phyloP scores from a whole-genome alignment of 2,888 invertebrate species.

The Eubasilissa splendida region DNA sequence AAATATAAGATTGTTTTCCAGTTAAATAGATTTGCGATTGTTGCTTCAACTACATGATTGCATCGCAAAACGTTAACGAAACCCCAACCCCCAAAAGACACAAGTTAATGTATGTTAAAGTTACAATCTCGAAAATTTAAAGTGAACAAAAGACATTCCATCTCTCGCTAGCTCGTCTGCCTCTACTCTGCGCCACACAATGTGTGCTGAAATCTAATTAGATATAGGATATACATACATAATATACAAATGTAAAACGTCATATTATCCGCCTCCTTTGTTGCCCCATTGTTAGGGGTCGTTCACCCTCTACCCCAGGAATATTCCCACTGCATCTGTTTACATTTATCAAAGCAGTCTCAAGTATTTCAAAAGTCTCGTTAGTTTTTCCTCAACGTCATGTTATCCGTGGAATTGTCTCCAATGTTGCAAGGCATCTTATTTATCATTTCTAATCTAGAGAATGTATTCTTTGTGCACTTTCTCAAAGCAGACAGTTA shows the following conservation, averaged over 20 bases:
- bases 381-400: constrained; percentile 34
- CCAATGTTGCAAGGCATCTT: neutral
- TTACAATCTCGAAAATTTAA: too few relatives aligned
- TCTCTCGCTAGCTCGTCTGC: too few relatives aligned
- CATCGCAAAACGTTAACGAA: too few relatives aligned
- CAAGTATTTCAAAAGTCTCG: constrained; percentile 29
- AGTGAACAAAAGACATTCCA: too few relatives aligned
- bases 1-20: too few relatives aligned
- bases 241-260: constrained; percentile 4
- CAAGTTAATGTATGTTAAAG: too few relatives aligned
- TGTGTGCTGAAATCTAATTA: too few relatives aligned
- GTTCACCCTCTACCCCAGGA: constrained; percentile 34
- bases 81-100: too few relatives aligned
- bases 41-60: too few relatives aligned
- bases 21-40: too few relatives aligned
- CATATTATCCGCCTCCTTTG: constrained; percentile 11
- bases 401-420: neutral
- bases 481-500: neutral
- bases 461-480: neutral
- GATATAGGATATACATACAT: too few relatives aligned
- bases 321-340: constrained; percentile 42
- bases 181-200: too few relatives aligned
- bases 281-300: constrained; percentile 24
- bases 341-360: constrained; percentile 46
- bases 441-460: neutral